Conservation (phyloP, 2,113 vertebrate species). For the Variabilichromis moorii region DNA sequence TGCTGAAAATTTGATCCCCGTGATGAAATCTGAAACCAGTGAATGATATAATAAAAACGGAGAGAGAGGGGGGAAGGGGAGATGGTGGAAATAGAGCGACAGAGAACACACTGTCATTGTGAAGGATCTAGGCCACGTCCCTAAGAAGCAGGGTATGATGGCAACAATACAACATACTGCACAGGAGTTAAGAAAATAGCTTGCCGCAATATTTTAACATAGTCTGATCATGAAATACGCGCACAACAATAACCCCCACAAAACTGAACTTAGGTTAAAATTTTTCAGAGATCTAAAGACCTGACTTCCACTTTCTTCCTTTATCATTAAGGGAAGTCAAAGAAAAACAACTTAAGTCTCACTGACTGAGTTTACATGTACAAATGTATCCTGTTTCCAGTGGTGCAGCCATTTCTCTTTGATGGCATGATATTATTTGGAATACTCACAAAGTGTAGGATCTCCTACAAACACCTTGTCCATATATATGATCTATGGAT, state of each 20-base stretch:
- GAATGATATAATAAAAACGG: conserved; percentile 3
- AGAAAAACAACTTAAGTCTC: not conserved
- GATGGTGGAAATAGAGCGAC: not conserved
- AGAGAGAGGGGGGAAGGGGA: not conserved
- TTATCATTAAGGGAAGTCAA: not conserved
- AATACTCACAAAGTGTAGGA: not conserved
- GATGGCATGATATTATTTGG: not conserved
- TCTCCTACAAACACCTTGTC: not conserved
- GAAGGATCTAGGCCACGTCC: conserved; percentile 52
- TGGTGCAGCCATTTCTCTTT: not conserved
- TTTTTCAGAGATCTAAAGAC: not conserved
- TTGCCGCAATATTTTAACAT: not conserved
- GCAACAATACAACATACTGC: not conserved
- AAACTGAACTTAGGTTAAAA: not conserved
- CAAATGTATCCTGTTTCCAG: not conserved
- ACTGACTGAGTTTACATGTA: not conserved
- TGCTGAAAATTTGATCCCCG: not conserved
- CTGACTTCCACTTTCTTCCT: not conserved
- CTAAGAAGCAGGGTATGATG: conserved; percentile 16
- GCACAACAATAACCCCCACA: not conserved
- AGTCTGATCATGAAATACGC: not conserved
- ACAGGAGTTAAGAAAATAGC: not conserved
- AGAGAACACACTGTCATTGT: conserved; percentile 1
- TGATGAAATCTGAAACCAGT: not conserved
- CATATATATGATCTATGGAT: not conserved